Percentiles rank a stretch among this genome's conserved stretches.
Conservation (phyloP, 2,113 vertebrate species). For the Anoplopoma fimbria region DNA sequence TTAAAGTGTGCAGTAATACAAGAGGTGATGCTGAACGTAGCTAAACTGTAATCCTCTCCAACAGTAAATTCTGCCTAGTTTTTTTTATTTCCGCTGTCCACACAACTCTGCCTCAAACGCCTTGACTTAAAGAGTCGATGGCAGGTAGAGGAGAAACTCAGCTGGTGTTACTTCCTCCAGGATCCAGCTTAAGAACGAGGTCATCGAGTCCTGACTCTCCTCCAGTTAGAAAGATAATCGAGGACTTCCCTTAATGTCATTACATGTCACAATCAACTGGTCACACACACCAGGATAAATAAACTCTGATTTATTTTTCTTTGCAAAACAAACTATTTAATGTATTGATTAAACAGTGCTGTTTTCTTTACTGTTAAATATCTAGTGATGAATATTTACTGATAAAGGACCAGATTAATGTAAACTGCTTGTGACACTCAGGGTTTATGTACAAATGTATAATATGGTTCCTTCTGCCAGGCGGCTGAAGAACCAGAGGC, state of each 20-base stretch:
- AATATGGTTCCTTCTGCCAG: background rate
- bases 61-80: background rate
- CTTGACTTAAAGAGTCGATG: constrained; percentile 31
- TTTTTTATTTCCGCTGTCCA: background rate
- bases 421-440: background rate
- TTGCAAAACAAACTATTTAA: background rate
- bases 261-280: constrained; percentile 9
- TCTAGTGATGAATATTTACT: no score
- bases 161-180: constrained; percentile 26
- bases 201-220: constrained; percentile 43
- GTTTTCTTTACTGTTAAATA: no score
- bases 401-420: background rate
- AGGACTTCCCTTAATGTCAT: constrained; percentile 15
- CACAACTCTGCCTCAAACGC: constrained; percentile 15
- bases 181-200: constrained; percentile 52
- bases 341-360: background rate
- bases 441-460: background rate
- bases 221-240: constrained; percentile 30
- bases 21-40: background rate
- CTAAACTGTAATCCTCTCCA: background rate
- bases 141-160: constrained; percentile 48
- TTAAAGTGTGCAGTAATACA: background rate
- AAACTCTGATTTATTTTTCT: background rate
- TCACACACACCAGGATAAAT: background rate
- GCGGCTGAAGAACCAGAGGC: background rate